Conservation (phyloP, 2,888 invertebrate species). For the Pristionchus fissidentatus region DNA sequence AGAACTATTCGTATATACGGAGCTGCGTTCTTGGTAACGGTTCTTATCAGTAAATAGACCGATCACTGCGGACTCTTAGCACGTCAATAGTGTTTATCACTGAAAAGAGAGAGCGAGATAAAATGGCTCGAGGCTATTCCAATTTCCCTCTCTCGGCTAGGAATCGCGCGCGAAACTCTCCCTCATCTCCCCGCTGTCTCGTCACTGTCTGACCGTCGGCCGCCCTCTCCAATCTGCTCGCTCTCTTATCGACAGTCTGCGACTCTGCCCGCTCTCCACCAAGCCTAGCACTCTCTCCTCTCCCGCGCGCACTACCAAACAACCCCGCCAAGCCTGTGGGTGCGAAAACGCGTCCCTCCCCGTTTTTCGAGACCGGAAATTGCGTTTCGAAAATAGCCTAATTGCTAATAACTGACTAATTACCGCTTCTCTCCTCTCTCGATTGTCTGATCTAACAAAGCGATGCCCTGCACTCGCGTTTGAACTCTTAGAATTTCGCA, state of each 20-base stretch:
- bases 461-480: too few species aligned
- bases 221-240: neutral
- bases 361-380: neutral
- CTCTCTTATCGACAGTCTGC: neutral
- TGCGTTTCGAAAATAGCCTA: neutral
- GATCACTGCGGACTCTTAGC: too few species aligned
- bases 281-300: neutral
- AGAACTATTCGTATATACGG: too few species aligned
- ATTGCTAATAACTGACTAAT: too few species aligned
- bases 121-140: too few species aligned
- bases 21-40: too few species aligned
- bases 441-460: too few species aligned
- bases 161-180: conserved; percentile 37
- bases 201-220: neutral
- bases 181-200: neutral
- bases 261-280: neutral
- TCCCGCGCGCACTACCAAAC: neutral
- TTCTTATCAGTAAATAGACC: too few species aligned
- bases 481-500: neutral
- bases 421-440: too few species aligned
- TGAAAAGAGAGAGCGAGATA: too few species aligned
- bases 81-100: too few species aligned
- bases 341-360: neutral
- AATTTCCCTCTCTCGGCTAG: too few species aligned
- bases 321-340: conserved; percentile 19